Base-by-base conservation (phyloP, 2,888 invertebrate genomes). In the Sphinx pinastri region DNA sequence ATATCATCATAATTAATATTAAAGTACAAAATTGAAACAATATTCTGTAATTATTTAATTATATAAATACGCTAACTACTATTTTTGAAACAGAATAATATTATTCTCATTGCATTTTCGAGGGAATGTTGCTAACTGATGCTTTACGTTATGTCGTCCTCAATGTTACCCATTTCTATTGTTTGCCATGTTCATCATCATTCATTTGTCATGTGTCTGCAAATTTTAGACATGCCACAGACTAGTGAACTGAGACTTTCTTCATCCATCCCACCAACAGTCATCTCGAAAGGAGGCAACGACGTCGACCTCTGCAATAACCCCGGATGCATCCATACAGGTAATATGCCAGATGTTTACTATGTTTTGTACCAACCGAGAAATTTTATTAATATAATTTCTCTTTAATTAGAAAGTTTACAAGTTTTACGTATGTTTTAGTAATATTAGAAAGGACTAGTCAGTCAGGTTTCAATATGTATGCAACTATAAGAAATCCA, bases 271-370 rank as follows among this genome's bases (percentile, higher is more conserved):
- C 88, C 91, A 78, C 91, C 92, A 74, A 84, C 85, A 68, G 84
- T 89, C 70, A 73, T 88, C 74, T 79, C 84, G 73, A 89, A 84
- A 73, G 89, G 84, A 73, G 78, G 78, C 19, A 80, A 81, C 0
- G 82, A 86, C 4, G 86, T 89, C 13, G 85, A 92, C 11, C 84
- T 97, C 16, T 98, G 98, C 88, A 94, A 96, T 71, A 94, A 95
- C 0, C 94, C 96, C 12, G 98, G 97, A 79, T 98, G 98, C 90
- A 95, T 98, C 68, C 96, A 97, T 83, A 96, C 97, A 80, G 96
- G 96, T 96, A 84, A 86, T 63, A 55, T 60, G 70, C 66, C 59
- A 55, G 11, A n/a, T 60, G 14, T 60, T 31, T 25, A 25, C 10
- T 4, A 49, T 51, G 49, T 45, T 38, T 45, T 10, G 45, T n/a